These are phyloP conservation scores for Oncorhynchus keta DNA, from an alignment of 2,113 vertebrate species.

Conservation along the genomic window DNA sequence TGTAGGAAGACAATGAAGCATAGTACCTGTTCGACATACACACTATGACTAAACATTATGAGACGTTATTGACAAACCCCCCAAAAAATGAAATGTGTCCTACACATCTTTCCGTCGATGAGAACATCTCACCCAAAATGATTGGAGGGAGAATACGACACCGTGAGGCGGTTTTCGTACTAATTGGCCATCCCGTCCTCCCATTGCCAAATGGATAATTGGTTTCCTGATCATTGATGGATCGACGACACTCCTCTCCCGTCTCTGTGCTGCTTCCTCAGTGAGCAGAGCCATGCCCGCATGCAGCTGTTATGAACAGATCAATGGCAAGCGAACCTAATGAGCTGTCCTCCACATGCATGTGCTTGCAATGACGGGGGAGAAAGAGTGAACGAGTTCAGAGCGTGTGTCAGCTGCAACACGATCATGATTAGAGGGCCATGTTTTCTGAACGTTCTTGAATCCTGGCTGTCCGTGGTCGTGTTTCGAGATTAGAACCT, in stretches of 20 bases:
- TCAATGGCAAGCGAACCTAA: constrained; percentile 59
- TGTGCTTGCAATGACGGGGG: constrained; percentile 40
- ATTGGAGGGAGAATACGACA: constrained; percentile 26
- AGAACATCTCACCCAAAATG: constrained; percentile 30
- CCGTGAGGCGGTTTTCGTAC: constrained; percentile 47
- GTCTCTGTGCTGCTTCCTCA: constrained; percentile 34
- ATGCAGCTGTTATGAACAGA: constrained; percentile 36
- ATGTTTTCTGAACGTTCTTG: background rate
- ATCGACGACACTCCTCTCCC: constrained; percentile 46
- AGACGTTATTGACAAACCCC: no score
- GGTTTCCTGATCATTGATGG: constrained; percentile 63
- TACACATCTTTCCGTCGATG: background rate
- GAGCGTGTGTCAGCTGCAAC: background rate
- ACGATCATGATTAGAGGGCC: background rate
- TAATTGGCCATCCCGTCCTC: constrained; percentile 62
- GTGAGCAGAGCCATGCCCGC: constrained; percentile 6
- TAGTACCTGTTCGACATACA: no score
- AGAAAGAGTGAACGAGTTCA: background rate
- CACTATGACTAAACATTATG: no score
- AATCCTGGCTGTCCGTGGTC: background rate
- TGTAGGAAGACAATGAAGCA: no score
- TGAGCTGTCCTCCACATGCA: constrained; percentile 54
- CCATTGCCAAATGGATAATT: constrained; percentile 55
- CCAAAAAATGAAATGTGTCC: no score
- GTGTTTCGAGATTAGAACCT: background rate